Conservation (phyloP, 2,797 vertebrate genomes). For the Danio choprae region DNA sequence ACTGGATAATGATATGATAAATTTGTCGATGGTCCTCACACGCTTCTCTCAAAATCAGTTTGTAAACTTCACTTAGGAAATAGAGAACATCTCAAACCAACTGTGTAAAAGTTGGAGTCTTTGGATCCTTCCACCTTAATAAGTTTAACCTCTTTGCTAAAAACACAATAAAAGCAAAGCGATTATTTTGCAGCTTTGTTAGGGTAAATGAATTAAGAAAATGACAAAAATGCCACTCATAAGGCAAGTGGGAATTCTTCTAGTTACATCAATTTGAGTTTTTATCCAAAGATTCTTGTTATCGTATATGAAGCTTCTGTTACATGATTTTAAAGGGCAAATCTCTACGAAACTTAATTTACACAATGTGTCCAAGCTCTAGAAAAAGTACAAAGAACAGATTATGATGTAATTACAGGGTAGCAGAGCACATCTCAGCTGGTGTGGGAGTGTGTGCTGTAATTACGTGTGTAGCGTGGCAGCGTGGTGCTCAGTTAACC, state of each 20-base stretch:
- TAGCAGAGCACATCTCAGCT: conserved; percentile 22
- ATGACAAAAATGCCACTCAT: background rate
- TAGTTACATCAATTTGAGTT: background rate
- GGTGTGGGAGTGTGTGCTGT: conserved; percentile 41
- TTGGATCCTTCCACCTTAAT: too few species aligned
- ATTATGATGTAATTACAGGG: conserved; percentile 21
- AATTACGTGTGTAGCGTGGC: conserved; percentile 48
- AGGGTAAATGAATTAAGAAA: background rate
- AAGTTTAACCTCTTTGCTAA: too few species aligned
- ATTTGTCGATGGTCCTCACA: too few species aligned
- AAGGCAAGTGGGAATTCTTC: too few species aligned
- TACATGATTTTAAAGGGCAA: background rate
- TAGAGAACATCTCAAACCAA: too few species aligned
- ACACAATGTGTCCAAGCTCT: background rate
- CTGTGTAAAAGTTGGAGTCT: too few species aligned
- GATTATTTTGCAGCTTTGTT: too few species aligned
- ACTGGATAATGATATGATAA: too few species aligned
- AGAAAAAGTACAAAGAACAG: conserved; percentile 13
- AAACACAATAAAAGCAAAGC: too few species aligned
- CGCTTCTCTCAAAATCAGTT: too few species aligned
- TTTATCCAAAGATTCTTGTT: background rate
- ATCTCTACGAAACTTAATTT: background rate
- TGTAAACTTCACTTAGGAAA: too few species aligned
- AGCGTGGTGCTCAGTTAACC: conserved; percentile 52
- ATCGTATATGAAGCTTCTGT: background rate